A percentile compares a stretch with the other conserved stretches of the same genome.
phyloP scores from a whole-genome alignment of 2,113 vertebrate species.

The Pelobates fuscus region DNA sequence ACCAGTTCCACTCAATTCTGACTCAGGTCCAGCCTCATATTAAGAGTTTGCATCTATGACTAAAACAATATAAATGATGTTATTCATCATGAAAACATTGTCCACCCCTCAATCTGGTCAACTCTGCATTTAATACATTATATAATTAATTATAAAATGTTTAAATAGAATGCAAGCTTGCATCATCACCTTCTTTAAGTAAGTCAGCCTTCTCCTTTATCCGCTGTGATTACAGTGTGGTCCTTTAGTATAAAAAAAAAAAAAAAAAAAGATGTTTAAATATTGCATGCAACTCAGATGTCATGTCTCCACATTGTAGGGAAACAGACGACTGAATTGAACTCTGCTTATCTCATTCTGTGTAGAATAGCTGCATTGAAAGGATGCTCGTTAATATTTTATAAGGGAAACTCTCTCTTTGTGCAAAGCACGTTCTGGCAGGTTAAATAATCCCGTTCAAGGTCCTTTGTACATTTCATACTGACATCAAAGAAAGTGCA shows the following conservation, averaged over 20 bases:
- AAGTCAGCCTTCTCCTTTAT: neutral
- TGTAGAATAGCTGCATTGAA: slow-evolving; percentile 31
- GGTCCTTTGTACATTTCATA: slow-evolving; percentile 9
- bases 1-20: too few species aligned
- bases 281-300: slow-evolving; percentile 42
- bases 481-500: slow-evolving; percentile 11
- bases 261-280: slow-evolving; percentile 34
- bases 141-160: too few species aligned
- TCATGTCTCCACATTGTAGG: slow-evolving; percentile 21
- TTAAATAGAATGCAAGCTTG: too few species aligned
- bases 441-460: slow-evolving; percentile 36
- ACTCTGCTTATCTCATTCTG: slow-evolving; percentile 42
- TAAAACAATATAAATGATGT: too few species aligned
- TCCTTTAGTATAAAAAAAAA: neutral
- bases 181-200: too few species aligned
- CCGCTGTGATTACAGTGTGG: slow-evolving; percentile 17
- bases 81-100: too few species aligned
- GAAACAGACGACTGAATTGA: slow-evolving; percentile 37
- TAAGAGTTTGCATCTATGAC: too few species aligned
- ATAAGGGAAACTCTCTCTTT: slow-evolving; percentile 35
- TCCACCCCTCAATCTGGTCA: too few species aligned
- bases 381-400: slow-evolving; percentile 42
- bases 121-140: too few species aligned
- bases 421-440: slow-evolving; percentile 4
- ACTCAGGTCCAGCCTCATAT: too few species aligned